Conservation (phyloP, 1,140 invertebrate species). For the Anadara kagoshimensis region DNA sequence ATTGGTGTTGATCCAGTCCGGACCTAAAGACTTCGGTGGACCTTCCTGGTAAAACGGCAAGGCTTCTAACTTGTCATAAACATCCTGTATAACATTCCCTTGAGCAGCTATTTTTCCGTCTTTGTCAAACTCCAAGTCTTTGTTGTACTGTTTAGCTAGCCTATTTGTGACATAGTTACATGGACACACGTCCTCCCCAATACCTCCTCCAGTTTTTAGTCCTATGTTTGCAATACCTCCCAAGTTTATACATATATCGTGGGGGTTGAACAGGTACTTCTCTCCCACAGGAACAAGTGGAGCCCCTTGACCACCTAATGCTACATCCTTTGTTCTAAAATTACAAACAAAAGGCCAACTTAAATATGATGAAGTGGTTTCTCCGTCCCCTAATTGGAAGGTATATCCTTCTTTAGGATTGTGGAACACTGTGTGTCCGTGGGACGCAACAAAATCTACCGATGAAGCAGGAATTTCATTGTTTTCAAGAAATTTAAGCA, state of each 20-base stretch:
- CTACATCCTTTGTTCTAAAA: constrained; percentile 66
- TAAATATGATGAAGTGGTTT: constrained; percentile 58
- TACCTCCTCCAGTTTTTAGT: constrained; percentile 40
- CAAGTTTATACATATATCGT: constrained; percentile 67
- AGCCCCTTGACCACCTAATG: constrained; percentile 69
- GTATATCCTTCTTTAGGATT: constrained; percentile 60
- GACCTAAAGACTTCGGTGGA: constrained; percentile 64
- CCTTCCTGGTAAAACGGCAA: constrained; percentile 55
- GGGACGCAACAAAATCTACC: constrained; percentile 60
- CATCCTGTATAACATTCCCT: constrained; percentile 48
- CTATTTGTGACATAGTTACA: constrained; percentile 66
- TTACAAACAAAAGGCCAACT: constrained; percentile 58
- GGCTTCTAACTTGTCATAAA: constrained; percentile 53
- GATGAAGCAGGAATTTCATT: constrained; percentile 30
- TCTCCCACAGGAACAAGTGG: constrained; percentile 68
- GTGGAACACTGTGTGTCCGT: constrained; percentile 71
- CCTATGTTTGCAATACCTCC: constrained; percentile 71
- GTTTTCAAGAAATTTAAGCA: constrained; percentile 54
- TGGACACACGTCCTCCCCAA: constrained; percentile 62
- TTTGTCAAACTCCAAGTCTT: constrained; percentile 48
- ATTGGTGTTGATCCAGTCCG: constrained; percentile 58
- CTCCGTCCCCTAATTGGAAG: constrained; percentile 68
- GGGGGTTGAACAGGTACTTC: constrained; percentile 56
- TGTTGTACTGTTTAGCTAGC: constrained; percentile 51
- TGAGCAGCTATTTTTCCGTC: constrained; percentile 57